A percentile compares a stretch with the other conserved stretches of the same genome.
phyloP scores from a whole-genome alignment of 2,797 vertebrate genomes.

The Gallinago nigripennis region DNA sequence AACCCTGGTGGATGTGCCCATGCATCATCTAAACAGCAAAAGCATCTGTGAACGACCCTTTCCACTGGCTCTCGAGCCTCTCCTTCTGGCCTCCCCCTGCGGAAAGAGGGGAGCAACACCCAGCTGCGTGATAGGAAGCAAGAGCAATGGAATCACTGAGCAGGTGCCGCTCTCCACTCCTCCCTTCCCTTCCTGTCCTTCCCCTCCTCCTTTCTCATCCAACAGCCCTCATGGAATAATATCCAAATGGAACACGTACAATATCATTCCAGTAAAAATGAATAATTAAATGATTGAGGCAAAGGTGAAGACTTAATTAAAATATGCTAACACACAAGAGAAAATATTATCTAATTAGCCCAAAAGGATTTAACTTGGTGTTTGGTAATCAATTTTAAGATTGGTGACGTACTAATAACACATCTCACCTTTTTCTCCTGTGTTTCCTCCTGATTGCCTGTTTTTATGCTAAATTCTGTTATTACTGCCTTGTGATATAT shows the following conservation, averaged over 20 bases:
- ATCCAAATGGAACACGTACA: neutral
- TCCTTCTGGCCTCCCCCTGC: neutral
- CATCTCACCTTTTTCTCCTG: neutral
- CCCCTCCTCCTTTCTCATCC: neutral
- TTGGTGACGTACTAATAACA: neutral
- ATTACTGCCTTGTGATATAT: neutral
- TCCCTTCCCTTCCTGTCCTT: neutral
- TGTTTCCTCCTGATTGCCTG: neutral
- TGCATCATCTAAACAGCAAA: neutral
- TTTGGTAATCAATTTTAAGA: neutral
- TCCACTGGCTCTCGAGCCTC: neutral
- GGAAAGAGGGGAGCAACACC: rapidly evolving
- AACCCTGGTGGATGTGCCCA: neutral
- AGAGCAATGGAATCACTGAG: neutral
- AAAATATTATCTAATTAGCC: neutral
- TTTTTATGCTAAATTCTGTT: neutral
- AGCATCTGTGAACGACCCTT: neutral
- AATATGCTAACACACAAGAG: neutral
- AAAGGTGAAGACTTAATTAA: neutral
- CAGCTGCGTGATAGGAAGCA: rapidly evolving
- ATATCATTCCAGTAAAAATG: neutral
- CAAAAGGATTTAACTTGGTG: neutral
- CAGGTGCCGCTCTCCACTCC: neutral
- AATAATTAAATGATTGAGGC: neutral
- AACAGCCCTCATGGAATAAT: neutral